These are phyloP conservation scores for Centropristis striata DNA, from an alignment of 2,113 vertebrate genomes.

Conservation along the genomic window DNA sequence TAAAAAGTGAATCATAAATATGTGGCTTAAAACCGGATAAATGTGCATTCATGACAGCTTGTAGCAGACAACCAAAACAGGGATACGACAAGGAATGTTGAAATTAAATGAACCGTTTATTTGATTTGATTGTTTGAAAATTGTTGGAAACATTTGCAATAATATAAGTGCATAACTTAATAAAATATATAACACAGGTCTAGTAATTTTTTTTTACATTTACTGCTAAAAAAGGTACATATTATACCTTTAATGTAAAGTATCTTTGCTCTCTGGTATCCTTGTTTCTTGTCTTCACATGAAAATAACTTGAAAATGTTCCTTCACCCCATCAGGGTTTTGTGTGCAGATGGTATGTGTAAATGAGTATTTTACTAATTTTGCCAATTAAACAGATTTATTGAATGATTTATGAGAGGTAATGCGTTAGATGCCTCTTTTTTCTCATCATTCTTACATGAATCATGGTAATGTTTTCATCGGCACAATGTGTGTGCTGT, in stretches of 20 bases:
- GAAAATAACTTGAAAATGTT: neutral
- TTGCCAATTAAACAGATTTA: slow-evolving; percentile 22
- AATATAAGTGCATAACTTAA: no score
- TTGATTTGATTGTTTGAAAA: neutral
- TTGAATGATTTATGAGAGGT: slow-evolving; percentile 24
- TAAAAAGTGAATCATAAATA: no score
- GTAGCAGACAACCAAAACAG: no score
- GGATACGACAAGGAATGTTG: no score
- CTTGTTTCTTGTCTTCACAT: neutral
- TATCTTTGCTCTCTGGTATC: neutral
- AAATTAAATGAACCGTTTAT: no score
- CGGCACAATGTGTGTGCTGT: slow-evolving; percentile 10
- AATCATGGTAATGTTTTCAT: slow-evolving; percentile 22
- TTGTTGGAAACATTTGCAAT: no score
- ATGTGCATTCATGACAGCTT: no score
- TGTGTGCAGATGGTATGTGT: slow-evolving; percentile 6
- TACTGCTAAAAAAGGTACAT: no score
- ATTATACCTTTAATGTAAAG: neutral
- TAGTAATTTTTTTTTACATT: no score
- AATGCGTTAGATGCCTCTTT: slow-evolving; percentile 29
- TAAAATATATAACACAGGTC: no score
- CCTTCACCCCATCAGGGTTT: neutral
- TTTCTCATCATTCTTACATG: slow-evolving; percentile 14
- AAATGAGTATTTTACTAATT: slow-evolving; percentile 31
- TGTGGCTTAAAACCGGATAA: no score